Evolutionary conservation across 1,140 invertebrate species (phyloP), one percentile per base, ranked within the genome.

Genomic region (Hylaeus volcanicus): DNA sequence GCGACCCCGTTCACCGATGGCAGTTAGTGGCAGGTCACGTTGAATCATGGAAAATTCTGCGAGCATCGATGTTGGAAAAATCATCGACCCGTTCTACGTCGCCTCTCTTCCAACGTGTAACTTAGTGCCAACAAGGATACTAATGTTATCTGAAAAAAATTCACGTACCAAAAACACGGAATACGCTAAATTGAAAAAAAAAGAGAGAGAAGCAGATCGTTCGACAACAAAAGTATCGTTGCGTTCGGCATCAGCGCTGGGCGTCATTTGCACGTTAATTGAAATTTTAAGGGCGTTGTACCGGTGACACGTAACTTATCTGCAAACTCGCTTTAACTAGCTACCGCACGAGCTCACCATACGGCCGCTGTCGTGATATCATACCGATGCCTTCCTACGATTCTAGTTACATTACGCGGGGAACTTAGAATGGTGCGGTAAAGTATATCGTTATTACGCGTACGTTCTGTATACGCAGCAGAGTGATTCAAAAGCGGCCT

Each of bases 241-340:
- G 9, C 26, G 3, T 43, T 41, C 56, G 58, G 53, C 26, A 45
- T 9, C 26, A 5, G 2, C n/a, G 37, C 53, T 61, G 43, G 12
- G 45, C 64, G 64, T 77, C 76, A 72, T 82, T 85, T 85, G 65
- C 45, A 79, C 68, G 45, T 79, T 83, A 71, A 82, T 79, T 86
- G 80, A 85, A 85, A 86, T 85, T 85, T 86, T 82, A 82, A 78
- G 60, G 48, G 48, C 55, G 51, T 45, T 5, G 9, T 45, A n/a
- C 11, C 39, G 64, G 48, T 63, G 69, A 41, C 43, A 61, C n/a
- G 72, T 66, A 73, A 73, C 80, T 82, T 82, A 74, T 71, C 72
- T 63, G 41, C 60, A 60, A 65, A 55, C 72, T 61, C 9, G 8
- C 69, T 14, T 81, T 82, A 86, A 84, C 84, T 69, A 60, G 60